Conservation (phyloP, 2,113 vertebrate genomes). For the Phycodurus eques region DNA sequence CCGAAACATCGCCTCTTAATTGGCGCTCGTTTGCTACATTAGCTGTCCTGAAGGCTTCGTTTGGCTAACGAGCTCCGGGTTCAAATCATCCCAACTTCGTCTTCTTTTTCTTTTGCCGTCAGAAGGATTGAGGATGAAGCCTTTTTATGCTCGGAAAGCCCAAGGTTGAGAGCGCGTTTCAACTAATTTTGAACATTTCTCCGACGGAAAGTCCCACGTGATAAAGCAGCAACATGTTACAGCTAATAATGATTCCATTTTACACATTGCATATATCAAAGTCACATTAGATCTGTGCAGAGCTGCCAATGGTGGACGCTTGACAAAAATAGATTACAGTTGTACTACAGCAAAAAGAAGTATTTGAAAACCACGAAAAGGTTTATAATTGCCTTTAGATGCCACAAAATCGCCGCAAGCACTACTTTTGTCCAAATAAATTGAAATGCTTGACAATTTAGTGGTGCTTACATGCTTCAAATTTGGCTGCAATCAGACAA, state of each 20-base stretch:
- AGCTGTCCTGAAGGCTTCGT: constrained; percentile 22
- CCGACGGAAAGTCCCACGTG: background rate
- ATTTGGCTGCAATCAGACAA: too few relatives aligned
- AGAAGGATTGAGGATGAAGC: background rate
- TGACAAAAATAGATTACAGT: background rate
- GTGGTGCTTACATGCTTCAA: too few relatives aligned
- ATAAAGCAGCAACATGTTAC: background rate
- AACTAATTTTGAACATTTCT: background rate
- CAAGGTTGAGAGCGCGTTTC: background rate
- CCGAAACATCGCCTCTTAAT: constrained; percentile 7
- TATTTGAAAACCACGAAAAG: too few relatives aligned
- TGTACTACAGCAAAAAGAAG: too few relatives aligned
- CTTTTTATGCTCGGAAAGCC: background rate
- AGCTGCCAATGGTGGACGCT: background rate
- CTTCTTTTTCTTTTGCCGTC: background rate
- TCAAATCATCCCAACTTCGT: background rate
- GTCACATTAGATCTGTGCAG: background rate
- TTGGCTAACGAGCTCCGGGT: constrained; percentile 15
- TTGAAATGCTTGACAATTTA: too few relatives aligned
- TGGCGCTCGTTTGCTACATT: constrained; percentile 31
- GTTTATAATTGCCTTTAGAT: too few relatives aligned
- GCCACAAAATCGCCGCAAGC: too few relatives aligned
- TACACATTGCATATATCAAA: background rate
- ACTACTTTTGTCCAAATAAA: too few relatives aligned
- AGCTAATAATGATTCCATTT: background rate